A percentile compares a stretch with the other conserved stretches of the same genome.
These are phyloP conservation scores for Drosophila pseudotakahashii DNA, from an alignment of 2,888 invertebrate species.

Conservation along the genomic window DNA sequence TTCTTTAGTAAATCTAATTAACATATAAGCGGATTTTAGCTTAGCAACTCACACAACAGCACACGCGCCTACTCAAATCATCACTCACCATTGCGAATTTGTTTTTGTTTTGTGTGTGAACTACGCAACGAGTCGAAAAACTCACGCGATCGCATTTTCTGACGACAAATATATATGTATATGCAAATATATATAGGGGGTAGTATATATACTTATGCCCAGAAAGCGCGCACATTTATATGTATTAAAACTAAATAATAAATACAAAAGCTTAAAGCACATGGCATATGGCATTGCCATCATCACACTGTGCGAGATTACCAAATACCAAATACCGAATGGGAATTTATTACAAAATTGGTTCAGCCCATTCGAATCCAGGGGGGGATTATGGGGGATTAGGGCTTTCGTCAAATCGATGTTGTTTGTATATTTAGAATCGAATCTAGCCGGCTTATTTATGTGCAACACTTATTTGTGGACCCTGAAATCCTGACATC, in stretches of 20 bases:
- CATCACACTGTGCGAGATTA: conserved; percentile 33
- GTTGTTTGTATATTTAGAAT: conserved; percentile 13
- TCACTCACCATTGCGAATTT: conserved; percentile 21
- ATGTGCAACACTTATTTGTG: background rate
- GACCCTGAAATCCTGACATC: background rate
- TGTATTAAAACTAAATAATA: conserved; percentile 41
- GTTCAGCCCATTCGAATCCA: background rate
- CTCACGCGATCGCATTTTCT: conserved; percentile 69
- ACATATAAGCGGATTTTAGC: conserved; percentile 72
- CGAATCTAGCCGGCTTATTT: background rate
- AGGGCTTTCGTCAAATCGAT: conserved; percentile 22
- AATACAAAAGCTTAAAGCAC: conserved; percentile 26
- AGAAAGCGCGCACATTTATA: conserved; percentile 26
- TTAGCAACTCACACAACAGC: conserved; percentile 48
- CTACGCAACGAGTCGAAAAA: conserved; percentile 48
- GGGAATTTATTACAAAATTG: conserved; percentile 41
- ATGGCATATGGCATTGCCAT: conserved; percentile 9
- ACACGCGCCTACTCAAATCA: conserved; percentile 37
- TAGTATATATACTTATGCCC: conserved; percentile 5
- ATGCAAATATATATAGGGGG: background rate
- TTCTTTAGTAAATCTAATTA: conserved; percentile 73
- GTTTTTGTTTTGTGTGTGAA: conserved; percentile 22
- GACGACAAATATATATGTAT: conserved; percentile 24
- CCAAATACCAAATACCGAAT: conserved; percentile 15
- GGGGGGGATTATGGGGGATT: conserved; percentile 13